phyloP scores from a whole-genome alignment of 2,113 vertebrate species.

The Heliornis fulica region DNA sequence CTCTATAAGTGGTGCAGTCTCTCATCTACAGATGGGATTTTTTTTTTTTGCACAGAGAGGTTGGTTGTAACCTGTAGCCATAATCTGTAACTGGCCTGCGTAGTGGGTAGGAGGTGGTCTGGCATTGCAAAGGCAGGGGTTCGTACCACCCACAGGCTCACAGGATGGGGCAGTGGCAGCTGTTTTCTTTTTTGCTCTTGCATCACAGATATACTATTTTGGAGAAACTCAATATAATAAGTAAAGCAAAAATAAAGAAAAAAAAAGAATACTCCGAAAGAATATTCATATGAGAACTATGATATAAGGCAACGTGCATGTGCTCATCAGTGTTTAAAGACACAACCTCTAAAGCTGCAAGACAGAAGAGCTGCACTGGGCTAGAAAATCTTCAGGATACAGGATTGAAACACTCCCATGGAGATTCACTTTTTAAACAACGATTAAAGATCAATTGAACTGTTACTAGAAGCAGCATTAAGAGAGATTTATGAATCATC shows the following conservation, averaged over 20 bases:
- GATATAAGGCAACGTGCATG: neutral
- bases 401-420: neutral
- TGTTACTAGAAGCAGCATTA: slow-evolving; percentile 33
- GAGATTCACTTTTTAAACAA: slow-evolving; percentile 55
- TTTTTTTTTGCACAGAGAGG: neutral
- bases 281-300: neutral
- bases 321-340: neutral
- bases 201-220: neutral
- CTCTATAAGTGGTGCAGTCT: rapidly evolving
- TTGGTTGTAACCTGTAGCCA: neutral
- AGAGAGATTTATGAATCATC: slow-evolving; percentile 45
- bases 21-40: neutral
- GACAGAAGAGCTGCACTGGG: neutral
- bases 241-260: neutral
- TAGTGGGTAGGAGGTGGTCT: neutral
- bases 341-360: neutral
- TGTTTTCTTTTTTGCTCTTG: neutral
- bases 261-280: neutral
- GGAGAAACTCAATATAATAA: neutral
- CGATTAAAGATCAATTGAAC: slow-evolving; percentile 12
- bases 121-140: neutral
- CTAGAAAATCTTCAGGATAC: neutral
- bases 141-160: neutral
- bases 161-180: rapidly evolving
- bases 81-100: neutral